phyloP scores from a whole-genome alignment of 1,140 invertebrate species.

The Goniozus legneri region DNA sequence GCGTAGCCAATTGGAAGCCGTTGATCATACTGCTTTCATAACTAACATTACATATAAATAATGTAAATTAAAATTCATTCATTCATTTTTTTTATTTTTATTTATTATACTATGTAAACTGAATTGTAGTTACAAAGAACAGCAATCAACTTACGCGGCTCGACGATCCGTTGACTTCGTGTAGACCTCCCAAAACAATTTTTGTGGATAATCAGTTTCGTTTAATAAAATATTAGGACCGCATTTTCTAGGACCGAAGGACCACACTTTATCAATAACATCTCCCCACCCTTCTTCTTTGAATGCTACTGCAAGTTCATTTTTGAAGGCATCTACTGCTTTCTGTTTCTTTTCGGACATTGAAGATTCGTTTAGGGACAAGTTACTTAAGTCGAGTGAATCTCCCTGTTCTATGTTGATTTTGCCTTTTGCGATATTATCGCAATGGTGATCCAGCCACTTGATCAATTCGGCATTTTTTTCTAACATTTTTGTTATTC shows the following conservation, averaged over 20 bases:
- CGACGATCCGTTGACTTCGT: conserved; percentile 34
- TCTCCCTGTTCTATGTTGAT: conserved; percentile 20
- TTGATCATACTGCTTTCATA: conserved; percentile 83
- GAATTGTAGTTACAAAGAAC: too few relatives aligned
- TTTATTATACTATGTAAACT: too few relatives aligned
- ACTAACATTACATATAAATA: conserved; percentile 35
- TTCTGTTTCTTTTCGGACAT: conserved; percentile 57
- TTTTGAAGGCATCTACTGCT: conserved; percentile 61
- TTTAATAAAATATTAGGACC: conserved; percentile 89
- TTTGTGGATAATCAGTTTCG: conserved; percentile 57
- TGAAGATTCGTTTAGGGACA: conserved; percentile 30
- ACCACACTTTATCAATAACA: conserved; percentile 77
- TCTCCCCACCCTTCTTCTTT: conserved; percentile 57
- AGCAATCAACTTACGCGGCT: conserved; percentile 42
- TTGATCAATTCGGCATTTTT: conserved; percentile 60
- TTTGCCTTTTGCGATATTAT: conserved; percentile 28
- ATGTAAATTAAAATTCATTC: not conserved
- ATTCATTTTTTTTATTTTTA: too few relatives aligned
- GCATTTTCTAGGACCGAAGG: conserved; percentile 84
- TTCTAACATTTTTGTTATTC: conserved; percentile 70
- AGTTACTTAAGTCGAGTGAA: conserved; percentile 17
- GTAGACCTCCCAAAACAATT: conserved; percentile 41
- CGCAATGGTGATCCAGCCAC: conserved; percentile 51
- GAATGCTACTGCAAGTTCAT: conserved; percentile 64
- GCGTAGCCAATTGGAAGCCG: conserved; percentile 90